Evolutionary conservation across 2,888 invertebrate genomes (phyloP).

Genomic region (Polyploca ridens): DNA sequence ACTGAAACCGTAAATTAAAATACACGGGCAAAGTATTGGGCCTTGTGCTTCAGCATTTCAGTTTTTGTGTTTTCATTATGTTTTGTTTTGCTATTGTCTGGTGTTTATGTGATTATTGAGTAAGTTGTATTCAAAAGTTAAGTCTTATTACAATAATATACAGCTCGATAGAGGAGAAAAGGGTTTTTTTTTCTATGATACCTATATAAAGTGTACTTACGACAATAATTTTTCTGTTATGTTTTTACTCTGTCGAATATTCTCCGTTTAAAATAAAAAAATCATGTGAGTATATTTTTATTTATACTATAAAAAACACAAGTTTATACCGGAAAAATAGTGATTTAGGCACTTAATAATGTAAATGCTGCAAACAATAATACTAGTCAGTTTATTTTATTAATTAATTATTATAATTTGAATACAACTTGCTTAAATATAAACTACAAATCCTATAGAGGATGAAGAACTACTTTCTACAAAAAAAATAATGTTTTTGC

Average conservation of each 20-base stretch:
- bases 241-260: too few species aligned
- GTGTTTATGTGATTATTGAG: slow-evolving; percentile 41
- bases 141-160: neutral
- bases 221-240: too few species aligned
- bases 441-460: slow-evolving; percentile 52
- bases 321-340: too few species aligned
- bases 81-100: slow-evolving; percentile 55
- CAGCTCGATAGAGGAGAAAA: too few species aligned
- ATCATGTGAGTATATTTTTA: too few species aligned
- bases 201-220: too few species aligned
- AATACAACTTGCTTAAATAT: slow-evolving; percentile 48
- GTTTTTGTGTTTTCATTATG: slow-evolving; percentile 36
- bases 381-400: neutral
- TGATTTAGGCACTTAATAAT: too few species aligned
- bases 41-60: slow-evolving; percentile 54
- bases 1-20: neutral
- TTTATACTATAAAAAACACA: too few species aligned
- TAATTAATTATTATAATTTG: slow-evolving; percentile 21
- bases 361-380: too few species aligned
- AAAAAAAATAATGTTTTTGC: slow-evolving; percentile 80
- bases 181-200: too few species aligned
- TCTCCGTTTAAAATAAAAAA: too few species aligned
- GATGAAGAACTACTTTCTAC: slow-evolving; percentile 51
- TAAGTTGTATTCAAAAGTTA: slow-evolving; percentile 43
- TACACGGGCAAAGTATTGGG: slow-evolving; percentile 28